A percentile compares a stretch with the other conserved stretches of the same genome.
phyloP scores from a whole-genome alignment of 1,140 invertebrate genomes.

The Triops longicaudatus region DNA sequence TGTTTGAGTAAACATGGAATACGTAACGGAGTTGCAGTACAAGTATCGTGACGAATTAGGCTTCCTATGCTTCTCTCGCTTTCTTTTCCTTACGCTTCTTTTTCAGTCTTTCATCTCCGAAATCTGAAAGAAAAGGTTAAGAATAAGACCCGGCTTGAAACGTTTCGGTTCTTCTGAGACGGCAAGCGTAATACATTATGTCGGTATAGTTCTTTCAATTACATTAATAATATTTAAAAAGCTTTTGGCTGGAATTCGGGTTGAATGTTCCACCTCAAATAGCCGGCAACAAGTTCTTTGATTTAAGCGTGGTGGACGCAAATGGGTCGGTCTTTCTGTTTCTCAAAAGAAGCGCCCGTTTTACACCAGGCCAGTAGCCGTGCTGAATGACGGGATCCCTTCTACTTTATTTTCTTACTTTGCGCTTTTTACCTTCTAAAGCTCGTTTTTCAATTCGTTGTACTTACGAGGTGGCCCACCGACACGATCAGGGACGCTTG shows the following conservation, averaged over 20 bases:
- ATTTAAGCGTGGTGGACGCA: not conserved
- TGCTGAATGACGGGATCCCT: not conserved
- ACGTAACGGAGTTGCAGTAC: not conserved
- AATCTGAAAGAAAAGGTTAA: not conserved
- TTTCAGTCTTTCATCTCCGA: not conserved
- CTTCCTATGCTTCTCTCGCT: not conserved
- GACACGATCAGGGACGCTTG: not conserved
- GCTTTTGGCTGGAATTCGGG: not conserved
- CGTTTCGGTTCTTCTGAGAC: not conserved
- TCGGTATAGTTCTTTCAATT: conserved; percentile 2
- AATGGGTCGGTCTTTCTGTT: conserved; percentile 4
- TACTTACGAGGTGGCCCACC: not conserved
- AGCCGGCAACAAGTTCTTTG: not conserved
- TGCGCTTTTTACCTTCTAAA: not conserved
- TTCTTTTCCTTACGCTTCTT: not conserved
- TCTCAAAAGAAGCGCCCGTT: conserved; percentile 10
- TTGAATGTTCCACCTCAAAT: not conserved
- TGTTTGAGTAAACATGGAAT: conserved; percentile 10
- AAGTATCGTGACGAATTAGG: not conserved
- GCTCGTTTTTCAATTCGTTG: not conserved
- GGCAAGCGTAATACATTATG: not conserved
- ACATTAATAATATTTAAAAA: not conserved
- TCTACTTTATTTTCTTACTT: not conserved
- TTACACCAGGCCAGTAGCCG: not conserved
- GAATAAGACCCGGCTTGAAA: not conserved